These are phyloP conservation scores for Philypnodon macrostomus DNA, from an alignment of 2,797 vertebrate species.

Conservation along the genomic window DNA sequence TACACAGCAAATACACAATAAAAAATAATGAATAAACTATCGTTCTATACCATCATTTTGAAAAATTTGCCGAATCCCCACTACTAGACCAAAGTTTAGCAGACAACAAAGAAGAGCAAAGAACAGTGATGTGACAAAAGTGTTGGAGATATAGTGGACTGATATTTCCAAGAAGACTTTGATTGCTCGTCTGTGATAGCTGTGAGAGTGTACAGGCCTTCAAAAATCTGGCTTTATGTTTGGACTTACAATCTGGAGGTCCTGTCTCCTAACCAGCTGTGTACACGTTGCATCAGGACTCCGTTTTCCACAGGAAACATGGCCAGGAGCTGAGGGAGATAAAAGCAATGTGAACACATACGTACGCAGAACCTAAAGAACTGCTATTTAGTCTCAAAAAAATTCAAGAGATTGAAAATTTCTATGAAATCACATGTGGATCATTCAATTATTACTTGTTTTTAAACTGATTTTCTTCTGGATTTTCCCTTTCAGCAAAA, in stretches of 20 bases:
- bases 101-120: slow-evolving; percentile 39
- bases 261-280: slow-evolving; percentile 70
- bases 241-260: slow-evolving; percentile 65
- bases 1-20: too few species aligned
- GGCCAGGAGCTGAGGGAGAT: slow-evolving; percentile 59
- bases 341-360: slow-evolving; percentile 48
- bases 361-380: slow-evolving; percentile 42
- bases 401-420: slow-evolving; percentile 21
- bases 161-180: slow-evolving; percentile 63
- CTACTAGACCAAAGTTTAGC: slow-evolving; percentile 45
- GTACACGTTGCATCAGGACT: slow-evolving; percentile 60
- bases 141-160: slow-evolving; percentile 45
- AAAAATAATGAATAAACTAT: too few species aligned
- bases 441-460: too few species aligned
- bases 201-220: slow-evolving; percentile 52
- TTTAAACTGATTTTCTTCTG: too few species aligned
- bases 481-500: too few species aligned
- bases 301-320: slow-evolving; percentile 68
- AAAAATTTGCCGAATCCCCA: too few species aligned
- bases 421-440: too few species aligned
- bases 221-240: slow-evolving; percentile 52
- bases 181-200: slow-evolving; percentile 64
- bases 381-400: slow-evolving; percentile 22
- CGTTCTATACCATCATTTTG: too few species aligned
- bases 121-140: slow-evolving; percentile 18